Base-by-base conservation (phyloP, 2,113 vertebrate species). In the Channa argus region DNA sequence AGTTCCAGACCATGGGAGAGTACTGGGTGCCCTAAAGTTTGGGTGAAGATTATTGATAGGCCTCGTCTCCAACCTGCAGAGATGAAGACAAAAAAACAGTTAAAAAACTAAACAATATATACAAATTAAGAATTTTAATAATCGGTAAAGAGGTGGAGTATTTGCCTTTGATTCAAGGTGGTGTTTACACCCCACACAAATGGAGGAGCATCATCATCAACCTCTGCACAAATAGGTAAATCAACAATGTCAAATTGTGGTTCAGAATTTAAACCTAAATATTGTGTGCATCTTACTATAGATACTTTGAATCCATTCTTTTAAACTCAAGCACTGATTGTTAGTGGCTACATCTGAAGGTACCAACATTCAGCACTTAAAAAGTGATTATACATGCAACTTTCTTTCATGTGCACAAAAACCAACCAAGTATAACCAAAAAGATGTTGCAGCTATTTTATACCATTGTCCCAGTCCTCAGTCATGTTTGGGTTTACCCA, bases 391-490 rank as follows among this genome's bases (percentile, higher is more conserved):
- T 24, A 24, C 24, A 24, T 24, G 24, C 24, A 24, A 24, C 24
- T 24, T 24, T 24, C 1, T 24, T 24, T 24, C 24, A 24, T 24
- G 24, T 24, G 24, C 24, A 24, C 24, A 24, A 24, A 24, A 24
- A 24, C 24, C 24, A 24, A 24, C 24, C 24, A 24, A 24, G 24
- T 24, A 24, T 24, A n/a, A n/a, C n/a, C 1, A 24, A 24, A 24
- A 24, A 24, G 24, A 24, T 24, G 24, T 24, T 24, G 24, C 24
- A 24, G 24, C 24, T 24, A 24, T 24, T 24, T 10, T 24, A 3
- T 66, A 94, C 93, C 93, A 55, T 81, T 4, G 12, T 94, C 93
- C 93, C 93, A 94, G 55, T 94, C 89, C 50, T 94, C 93, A 5
- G 82, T 66, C n/a, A 12, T 67, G 37, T 71, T 34, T 0, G 86